These are phyloP conservation scores for Trichogramma pretiosum DNA, from an alignment of 1,140 invertebrate genomes.

Conservation along the genomic window DNA sequence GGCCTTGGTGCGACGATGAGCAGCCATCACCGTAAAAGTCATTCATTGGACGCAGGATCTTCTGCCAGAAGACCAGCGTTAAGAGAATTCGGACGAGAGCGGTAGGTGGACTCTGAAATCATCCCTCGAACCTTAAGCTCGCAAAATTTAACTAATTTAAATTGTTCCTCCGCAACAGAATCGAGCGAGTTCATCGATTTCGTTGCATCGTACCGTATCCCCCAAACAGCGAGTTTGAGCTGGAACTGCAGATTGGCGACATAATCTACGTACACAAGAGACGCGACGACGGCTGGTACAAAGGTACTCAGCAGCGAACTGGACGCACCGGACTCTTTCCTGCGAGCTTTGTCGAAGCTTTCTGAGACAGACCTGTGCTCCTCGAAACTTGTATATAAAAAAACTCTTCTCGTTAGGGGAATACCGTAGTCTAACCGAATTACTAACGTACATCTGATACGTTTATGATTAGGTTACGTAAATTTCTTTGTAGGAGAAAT, in stretches of 20 bases:
- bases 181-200: slow-evolving; percentile 53
- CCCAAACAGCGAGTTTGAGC: slow-evolving; percentile 86
- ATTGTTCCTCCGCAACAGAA: too few relatives aligned
- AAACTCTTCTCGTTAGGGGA: too few relatives aligned
- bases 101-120: too few relatives aligned
- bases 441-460: too few relatives aligned
- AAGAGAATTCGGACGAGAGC: too few relatives aligned
- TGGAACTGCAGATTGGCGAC: slow-evolving; percentile 82
- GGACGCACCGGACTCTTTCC: slow-evolving; percentile 88
- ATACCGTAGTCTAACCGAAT: too few relatives aligned
- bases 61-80: too few relatives aligned
- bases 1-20: slow-evolving; percentile 28
- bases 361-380: slow-evolving; percentile 44
- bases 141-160: too few relatives aligned
- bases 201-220: slow-evolving; percentile 89
- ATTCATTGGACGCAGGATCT: slow-evolving; percentile 67
- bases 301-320: slow-evolving; percentile 81
- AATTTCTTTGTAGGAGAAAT: too few relatives aligned
- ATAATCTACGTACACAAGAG: slow-evolving; percentile 87
- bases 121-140: too few relatives aligned
- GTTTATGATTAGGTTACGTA: too few relatives aligned
- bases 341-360: slow-evolving; percentile 81
- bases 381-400: slow-evolving; percentile 45
- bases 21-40: slow-evolving; percentile 66
- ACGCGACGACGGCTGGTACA: slow-evolving; percentile 91